A percentile compares a stretch with the other conserved stretches of the same genome.
phyloP scores from a whole-genome alignment of 2,888 invertebrate species.

The Eupithecia tripunctaria region DNA sequence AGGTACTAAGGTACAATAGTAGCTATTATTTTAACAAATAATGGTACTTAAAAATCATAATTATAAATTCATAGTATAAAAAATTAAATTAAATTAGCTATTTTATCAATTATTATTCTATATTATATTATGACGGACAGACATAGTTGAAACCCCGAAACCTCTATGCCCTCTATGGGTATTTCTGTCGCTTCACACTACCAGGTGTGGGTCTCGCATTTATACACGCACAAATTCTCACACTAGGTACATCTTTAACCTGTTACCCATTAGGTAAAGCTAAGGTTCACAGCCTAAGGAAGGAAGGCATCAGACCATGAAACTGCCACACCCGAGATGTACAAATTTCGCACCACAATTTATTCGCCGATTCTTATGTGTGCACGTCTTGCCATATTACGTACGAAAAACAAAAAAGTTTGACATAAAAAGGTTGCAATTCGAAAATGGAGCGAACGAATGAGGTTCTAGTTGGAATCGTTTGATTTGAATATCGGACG shows the following conservation, averaged over 20 bases:
- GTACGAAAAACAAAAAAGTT: constrained; percentile 18
- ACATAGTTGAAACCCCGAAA: too few relatives aligned
- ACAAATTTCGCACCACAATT: constrained; percentile 62
- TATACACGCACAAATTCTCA: too few relatives aligned
- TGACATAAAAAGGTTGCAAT: background rate
- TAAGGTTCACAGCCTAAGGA: constrained; percentile 75
- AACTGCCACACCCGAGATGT: constrained; percentile 71
- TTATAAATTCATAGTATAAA: too few relatives aligned
- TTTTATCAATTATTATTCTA: too few relatives aligned
- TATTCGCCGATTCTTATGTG: constrained; percentile 71
- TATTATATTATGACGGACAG: too few relatives aligned
- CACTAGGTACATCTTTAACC: constrained; percentile 22
- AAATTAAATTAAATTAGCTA: too few relatives aligned
- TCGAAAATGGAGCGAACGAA: constrained; percentile 15
- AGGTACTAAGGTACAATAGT: too few relatives aligned
- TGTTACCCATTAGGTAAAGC: constrained; percentile 64
- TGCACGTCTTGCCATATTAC: constrained; percentile 62
- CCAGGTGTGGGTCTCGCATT: too few relatives aligned
- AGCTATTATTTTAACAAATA: too few relatives aligned
- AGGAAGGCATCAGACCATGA: constrained; percentile 67
- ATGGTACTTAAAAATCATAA: too few relatives aligned
- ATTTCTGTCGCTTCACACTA: too few relatives aligned
- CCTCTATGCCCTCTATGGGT: too few relatives aligned
- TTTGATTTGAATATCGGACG: constrained; percentile 8
- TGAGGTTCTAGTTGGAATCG: background rate